Conservation (phyloP, 2,113 vertebrate genomes). For the Neofelis nebulosa region DNA sequence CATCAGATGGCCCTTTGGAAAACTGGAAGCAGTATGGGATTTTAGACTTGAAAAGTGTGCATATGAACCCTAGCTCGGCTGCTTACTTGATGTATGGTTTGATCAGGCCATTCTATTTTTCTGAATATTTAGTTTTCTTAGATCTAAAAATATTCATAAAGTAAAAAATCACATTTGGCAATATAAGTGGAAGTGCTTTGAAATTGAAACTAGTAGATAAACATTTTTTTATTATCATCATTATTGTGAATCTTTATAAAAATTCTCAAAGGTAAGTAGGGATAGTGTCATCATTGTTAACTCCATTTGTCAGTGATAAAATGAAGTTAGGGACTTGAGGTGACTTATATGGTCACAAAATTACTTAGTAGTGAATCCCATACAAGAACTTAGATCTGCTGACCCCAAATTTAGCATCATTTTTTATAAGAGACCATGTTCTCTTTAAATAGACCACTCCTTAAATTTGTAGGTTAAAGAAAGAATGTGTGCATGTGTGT, state of each 20-base stretch:
- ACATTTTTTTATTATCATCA: not conserved
- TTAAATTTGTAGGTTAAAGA: slow-evolving; percentile 1
- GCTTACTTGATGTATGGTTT: not conserved
- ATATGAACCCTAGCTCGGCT: not conserved
- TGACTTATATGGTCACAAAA: not conserved
- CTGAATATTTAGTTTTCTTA: slow-evolving; percentile 10
- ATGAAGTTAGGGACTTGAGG: not conserved
- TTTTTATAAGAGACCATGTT: not conserved
- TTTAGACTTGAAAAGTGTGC: not conserved
- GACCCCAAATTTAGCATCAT: not conserved
- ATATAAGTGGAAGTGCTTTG: not conserved
- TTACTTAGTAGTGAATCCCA: not conserved
- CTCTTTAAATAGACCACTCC: not conserved
- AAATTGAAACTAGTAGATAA: not conserved
- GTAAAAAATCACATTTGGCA: not conserved
- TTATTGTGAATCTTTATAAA: not conserved
- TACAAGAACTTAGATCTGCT: not conserved
- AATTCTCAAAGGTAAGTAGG: not conserved
- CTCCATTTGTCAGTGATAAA: not conserved
- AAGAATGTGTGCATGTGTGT: not conserved
- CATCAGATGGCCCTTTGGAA: not conserved
- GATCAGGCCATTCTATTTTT: not conserved
- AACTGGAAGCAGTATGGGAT: not conserved
- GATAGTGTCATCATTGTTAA: not conserved
- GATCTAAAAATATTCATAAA: not conserved